Base-by-base conservation (phyloP, 2,797 vertebrate species). In the Orientallactaga sibirica region DNA sequence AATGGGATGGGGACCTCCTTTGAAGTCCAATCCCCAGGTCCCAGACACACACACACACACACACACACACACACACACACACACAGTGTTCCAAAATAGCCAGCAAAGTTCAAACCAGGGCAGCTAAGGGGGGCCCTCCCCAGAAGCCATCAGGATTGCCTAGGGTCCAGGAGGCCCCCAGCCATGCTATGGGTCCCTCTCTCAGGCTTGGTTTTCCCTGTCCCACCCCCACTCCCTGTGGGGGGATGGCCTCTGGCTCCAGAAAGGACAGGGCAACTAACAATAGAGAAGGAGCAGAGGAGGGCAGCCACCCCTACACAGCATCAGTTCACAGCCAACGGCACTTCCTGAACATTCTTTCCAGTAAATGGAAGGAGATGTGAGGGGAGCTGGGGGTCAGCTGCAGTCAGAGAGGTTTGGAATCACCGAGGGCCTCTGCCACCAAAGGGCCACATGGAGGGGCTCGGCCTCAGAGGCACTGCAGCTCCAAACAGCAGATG, bases 261-360 rank as follows among this genome's bases (percentile, higher is more conserved):
- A 82, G n/a, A 27, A n/a, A 92, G 64, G n/a, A 27, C 25, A 29
- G n/a, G 37, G 41, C 27, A 7, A 33, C 14, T 41, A 48, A 76
- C 64, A 77, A 37, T n/a, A 37, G 12, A 76, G 27, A 4, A 73
- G 41, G 43, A 27, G n/a, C 73, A 25, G 11, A 61, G 77, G 33
- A 27, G 29, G 66, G 27, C 1, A 3, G 24, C 20, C 75, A 15
- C 55, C 71, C 83, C 73, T n/a, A 25, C 68, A 43, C 2, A 73
- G 95, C 91, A 91, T 67, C 11, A 61, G 71, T 68, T 90, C 93
- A 77, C 27, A 18, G 84, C 77, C 85, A 91, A 66, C 58, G 74
- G 33, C n/a, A 12, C 64, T 89, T 92, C 91, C 84, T 81, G 87
- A 94, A 95, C 48, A 74, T 87, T 83, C 78, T 93, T 52, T 74